Conservation (phyloP, 2,888 invertebrate genomes). For the Andrena minutula region DNA sequence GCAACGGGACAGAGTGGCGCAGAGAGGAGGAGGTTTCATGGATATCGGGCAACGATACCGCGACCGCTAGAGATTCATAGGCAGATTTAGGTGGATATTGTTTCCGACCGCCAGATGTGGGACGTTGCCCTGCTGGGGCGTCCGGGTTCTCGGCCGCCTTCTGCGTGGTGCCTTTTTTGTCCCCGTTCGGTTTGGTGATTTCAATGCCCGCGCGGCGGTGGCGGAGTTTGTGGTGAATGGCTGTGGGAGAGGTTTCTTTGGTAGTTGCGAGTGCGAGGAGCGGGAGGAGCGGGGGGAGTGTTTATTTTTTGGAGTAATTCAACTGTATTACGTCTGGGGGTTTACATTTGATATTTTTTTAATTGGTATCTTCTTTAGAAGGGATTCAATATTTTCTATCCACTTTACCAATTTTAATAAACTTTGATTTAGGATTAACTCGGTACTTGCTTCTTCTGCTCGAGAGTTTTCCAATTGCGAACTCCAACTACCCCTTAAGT, state of each 20-base stretch:
- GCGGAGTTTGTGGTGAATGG: neutral
- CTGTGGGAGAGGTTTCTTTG: too few species aligned
- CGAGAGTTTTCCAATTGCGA: neutral
- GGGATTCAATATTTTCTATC: neutral
- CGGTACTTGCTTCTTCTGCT: too few species aligned
- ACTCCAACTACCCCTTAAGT: constrained; percentile 7
- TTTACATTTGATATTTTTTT: too few species aligned
- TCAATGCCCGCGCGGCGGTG: neutral
- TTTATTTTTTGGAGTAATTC: too few species aligned
- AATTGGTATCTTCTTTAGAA: too few species aligned
- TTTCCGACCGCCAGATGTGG: constrained; percentile 50
- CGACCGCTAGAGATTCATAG: constrained; percentile 45
- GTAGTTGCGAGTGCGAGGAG: too few species aligned
- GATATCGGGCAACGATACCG: constrained; percentile 55
- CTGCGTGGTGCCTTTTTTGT: neutral
- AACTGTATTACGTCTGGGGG: too few species aligned
- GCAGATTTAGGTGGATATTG: constrained; percentile 62
- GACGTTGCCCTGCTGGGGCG: constrained; percentile 48
- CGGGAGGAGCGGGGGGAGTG: too few species aligned
- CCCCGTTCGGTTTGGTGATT: neutral
- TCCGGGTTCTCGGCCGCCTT: constrained; percentile 35
- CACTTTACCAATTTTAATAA: neutral
- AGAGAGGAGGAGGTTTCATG: constrained; percentile 22
- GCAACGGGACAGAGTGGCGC: constrained; percentile 28
- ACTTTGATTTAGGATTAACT: neutral